Evolutionary conservation across 2,888 invertebrate genomes (phyloP).

Genomic region (Anagyrus pseudococci): DNA sequence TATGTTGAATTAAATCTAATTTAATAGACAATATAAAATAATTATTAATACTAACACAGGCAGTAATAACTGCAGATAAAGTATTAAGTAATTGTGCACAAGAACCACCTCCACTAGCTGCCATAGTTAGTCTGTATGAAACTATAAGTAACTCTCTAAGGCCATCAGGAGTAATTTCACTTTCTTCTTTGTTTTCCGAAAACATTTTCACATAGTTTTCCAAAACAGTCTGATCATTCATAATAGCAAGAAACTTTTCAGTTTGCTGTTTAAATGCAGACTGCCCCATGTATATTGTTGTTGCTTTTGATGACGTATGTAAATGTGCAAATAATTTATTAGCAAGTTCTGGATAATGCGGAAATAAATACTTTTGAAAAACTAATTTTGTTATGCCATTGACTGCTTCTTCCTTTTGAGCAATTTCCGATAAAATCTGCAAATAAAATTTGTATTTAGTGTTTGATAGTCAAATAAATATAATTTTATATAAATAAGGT

Average conservation of each 20-base stretch:
- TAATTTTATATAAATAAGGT: too few relatives aligned
- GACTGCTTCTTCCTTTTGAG: conserved; percentile 73
- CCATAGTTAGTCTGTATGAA: conserved; percentile 82
- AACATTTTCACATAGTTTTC: conserved; percentile 75
- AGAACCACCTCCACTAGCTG: conserved; percentile 70
- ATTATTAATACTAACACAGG: conserved; percentile 66
- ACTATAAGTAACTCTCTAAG: conserved; percentile 73
- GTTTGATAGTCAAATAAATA: too few relatives aligned
- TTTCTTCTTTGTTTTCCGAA: conserved; percentile 54
- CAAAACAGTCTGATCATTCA: conserved; percentile 67
- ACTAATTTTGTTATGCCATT: conserved; percentile 74
- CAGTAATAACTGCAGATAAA: conserved; percentile 74
- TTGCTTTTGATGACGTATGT: conserved; percentile 68
- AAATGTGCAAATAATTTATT: conserved; percentile 73
- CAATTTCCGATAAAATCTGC: conserved; percentile 74
- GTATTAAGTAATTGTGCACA: conserved; percentile 76
- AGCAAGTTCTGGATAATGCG: conserved; percentile 77
- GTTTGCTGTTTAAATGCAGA: conserved; percentile 76
- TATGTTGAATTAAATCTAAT: conserved; percentile 10
- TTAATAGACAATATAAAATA: conserved; percentile 10
- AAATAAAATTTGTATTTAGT: too few relatives aligned
- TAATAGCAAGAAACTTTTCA: conserved; percentile 68
- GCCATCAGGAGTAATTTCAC: conserved; percentile 69
- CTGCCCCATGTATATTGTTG: conserved; percentile 69
- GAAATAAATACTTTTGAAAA: conserved; percentile 80